A percentile compares a stretch with the other conserved stretches of the same genome.
These are phyloP conservation scores for Campoplex nolae DNA, from an alignment of 2,888 invertebrate species.

Conservation along the genomic window DNA sequence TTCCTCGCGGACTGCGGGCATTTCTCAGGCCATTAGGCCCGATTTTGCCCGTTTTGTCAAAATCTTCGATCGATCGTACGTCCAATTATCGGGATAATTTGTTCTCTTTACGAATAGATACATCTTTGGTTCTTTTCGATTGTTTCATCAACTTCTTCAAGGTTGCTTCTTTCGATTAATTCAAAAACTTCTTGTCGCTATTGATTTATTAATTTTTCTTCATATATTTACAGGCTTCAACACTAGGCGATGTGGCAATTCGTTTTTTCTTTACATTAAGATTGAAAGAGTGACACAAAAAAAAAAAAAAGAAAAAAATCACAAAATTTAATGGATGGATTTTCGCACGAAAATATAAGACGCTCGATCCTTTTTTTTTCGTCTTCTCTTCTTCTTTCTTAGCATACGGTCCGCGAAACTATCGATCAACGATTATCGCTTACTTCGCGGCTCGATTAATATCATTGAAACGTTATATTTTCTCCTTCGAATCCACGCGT, in stretches of 20 bases:
- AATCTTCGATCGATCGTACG: not conserved
- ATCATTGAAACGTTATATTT: conserved; percentile 46
- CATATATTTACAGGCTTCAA: conserved; percentile 26
- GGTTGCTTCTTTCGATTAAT: conserved; percentile 5
- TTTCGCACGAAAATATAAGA: conserved; percentile 7
- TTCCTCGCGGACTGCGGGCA: conserved; percentile 71
- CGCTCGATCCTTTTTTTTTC: conserved; percentile 19
- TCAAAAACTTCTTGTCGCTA: not conserved
- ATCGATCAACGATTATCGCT: conserved; percentile 47
- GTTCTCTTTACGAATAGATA: not conserved
- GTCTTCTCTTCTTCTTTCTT: conserved; percentile 33
- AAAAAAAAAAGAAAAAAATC: not conserved
- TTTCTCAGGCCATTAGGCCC: conserved; percentile 71
- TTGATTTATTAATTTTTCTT: not conserved
- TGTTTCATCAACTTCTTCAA: not conserved
- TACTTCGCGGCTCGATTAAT: conserved; percentile 44
- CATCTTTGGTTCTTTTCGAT: conserved; percentile 48
- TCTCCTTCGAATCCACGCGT: not conserved
- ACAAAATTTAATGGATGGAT: not conserved
- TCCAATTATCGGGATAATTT: not conserved
- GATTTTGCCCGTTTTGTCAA: not conserved
- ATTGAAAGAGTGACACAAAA: not conserved
- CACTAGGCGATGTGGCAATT: not conserved
- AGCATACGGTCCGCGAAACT: conserved; percentile 36
- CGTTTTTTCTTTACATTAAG: not conserved